Percentiles rank a stretch among this genome's conserved stretches.
Evolutionary conservation across 2,797 vertebrate species (phyloP).

Genomic region (Manis crassicaudata): DNA sequence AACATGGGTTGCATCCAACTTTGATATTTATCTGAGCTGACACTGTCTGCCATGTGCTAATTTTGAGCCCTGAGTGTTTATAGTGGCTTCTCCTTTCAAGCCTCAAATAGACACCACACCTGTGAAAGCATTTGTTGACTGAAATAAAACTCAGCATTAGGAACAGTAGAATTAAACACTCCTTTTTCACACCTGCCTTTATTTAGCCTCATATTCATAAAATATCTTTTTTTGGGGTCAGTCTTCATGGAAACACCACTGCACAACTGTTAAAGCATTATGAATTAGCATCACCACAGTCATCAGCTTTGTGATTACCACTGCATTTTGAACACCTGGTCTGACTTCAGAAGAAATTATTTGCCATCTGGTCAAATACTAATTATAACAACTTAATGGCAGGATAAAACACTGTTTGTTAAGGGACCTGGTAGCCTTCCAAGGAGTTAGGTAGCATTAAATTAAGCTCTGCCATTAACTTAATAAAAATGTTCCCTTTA

Average conservation of each 20-base stretch:
- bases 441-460: slow-evolving; percentile 73
- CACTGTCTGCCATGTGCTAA: slow-evolving; percentile 62
- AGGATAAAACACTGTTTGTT: slow-evolving; percentile 80
- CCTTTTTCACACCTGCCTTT: background rate
- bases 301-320: slow-evolving; percentile 86
- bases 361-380: slow-evolving; percentile 86
- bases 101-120: slow-evolving; percentile 25
- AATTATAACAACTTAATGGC: slow-evolving; percentile 85
- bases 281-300: slow-evolving; percentile 85
- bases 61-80: slow-evolving; percentile 69
- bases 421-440: slow-evolving; percentile 74
- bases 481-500: slow-evolving; percentile 29
- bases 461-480: slow-evolving; percentile 73
- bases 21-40: slow-evolving; percentile 79
- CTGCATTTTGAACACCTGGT: slow-evolving; percentile 86
- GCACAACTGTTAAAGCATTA: slow-evolving; percentile 76
- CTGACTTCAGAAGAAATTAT: slow-evolving; percentile 84
- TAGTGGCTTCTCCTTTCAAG: background rate
- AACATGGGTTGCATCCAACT: background rate
- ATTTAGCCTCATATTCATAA: slow-evolving; percentile 20
- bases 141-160: slow-evolving; percentile 57
- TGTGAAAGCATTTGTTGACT: slow-evolving; percentile 65
- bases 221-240: slow-evolving; percentile 72
- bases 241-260: slow-evolving; percentile 53
- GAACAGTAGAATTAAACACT: slow-evolving; percentile 42